Evolutionary conservation across 2,797 vertebrate genomes (phyloP).

Genomic region (Rhabdomys pumilio): DNA sequence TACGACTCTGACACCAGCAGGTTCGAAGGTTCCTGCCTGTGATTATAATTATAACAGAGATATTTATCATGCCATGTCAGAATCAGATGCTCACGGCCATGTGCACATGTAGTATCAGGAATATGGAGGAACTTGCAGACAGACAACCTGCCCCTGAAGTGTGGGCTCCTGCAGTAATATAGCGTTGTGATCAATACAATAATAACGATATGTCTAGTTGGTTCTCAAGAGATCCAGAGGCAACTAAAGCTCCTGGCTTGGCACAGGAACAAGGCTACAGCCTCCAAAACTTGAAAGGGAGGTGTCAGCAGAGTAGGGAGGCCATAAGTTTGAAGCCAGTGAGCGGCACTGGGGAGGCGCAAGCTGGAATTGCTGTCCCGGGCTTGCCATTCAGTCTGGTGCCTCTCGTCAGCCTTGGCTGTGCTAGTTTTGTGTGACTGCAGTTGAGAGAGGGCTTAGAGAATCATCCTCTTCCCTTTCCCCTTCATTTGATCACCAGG

Average conservation of each 20-base stretch:
- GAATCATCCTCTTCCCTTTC: background rate
- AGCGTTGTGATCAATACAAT: background rate
- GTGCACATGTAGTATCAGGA: background rate
- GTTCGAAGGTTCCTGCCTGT: background rate
- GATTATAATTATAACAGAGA: background rate
- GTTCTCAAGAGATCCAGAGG: background rate
- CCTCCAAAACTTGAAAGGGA: background rate
- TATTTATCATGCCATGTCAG: background rate
- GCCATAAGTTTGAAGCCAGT: background rate
- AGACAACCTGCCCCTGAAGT: background rate
- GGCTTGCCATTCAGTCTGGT: no score
- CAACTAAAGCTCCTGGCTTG: background rate
- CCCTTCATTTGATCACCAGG: rapidly evolving
- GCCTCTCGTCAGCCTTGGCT: background rate
- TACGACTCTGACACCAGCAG: background rate
- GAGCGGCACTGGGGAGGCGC: background rate
- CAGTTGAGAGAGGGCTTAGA: background rate
- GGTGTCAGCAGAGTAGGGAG: no score
- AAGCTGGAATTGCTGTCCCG: background rate
- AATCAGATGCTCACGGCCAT: rapidly evolving
- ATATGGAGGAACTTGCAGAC: background rate
- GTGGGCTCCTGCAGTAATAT: background rate
- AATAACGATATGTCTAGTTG: background rate
- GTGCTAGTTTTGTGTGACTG: background rate
- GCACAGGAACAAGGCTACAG: background rate